Percentiles rank a stretch among this genome's conserved stretches.
phyloP scores from a whole-genome alignment of 2,797 vertebrate species.

The Ceryle rudis region DNA sequence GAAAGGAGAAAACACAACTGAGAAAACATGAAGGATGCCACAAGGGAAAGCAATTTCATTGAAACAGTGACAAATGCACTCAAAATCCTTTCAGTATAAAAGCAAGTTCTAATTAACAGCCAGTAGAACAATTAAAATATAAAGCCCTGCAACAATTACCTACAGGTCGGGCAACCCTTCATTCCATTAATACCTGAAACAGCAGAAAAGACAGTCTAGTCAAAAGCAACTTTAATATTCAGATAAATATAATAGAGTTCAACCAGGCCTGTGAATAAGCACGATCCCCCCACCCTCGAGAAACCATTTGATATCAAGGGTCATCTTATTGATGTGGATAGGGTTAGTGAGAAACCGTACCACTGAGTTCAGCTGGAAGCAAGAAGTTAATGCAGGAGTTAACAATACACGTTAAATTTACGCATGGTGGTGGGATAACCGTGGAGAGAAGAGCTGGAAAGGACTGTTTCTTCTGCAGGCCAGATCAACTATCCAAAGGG shows the following conservation, averaged over 20 bases:
- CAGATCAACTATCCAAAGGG: background rate
- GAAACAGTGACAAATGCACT: background rate
- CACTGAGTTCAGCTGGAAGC: background rate
- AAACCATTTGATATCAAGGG: background rate
- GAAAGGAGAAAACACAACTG: conserved; percentile 19
- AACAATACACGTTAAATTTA: background rate
- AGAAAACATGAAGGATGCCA: background rate
- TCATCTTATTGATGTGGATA: background rate
- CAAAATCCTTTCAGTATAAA: conserved; percentile 32
- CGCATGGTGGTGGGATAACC: background rate
- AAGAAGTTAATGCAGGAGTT: background rate
- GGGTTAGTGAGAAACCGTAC: background rate
- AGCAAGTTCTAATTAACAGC: conserved; percentile 17
- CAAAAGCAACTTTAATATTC: conserved; percentile 77
- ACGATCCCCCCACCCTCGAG: background rate
- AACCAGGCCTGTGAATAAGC: conserved; percentile 15
- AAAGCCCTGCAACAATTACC: conserved; percentile 80
- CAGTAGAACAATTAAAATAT: conserved; percentile 64
- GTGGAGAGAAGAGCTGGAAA: background rate
- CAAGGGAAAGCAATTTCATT: background rate
- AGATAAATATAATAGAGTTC: background rate
- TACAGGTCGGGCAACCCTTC: conserved; percentile 79
- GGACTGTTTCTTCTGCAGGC: background rate
- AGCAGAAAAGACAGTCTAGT: conserved; percentile 77
- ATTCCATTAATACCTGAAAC: conserved; percentile 81